Evolutionary conservation across 2,797 vertebrate species (phyloP), one percentile per base, ranked within the genome.

Genomic region (Enteromius argenteus): DNA sequence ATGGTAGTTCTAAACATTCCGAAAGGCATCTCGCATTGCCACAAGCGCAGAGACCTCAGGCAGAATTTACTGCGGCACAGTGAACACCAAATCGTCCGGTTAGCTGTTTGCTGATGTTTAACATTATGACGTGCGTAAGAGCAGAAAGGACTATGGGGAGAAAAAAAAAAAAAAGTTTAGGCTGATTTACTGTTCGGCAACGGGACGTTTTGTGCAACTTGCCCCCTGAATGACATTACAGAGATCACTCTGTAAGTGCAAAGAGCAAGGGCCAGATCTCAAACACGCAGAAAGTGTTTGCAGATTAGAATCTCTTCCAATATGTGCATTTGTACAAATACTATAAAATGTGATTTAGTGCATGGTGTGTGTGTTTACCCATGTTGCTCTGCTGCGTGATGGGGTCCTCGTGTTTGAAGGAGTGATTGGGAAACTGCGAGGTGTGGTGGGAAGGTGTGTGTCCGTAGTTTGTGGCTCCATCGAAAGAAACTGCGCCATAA

Each of bases 321-420:
- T 71, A 68, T 14, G 66, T 46, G 77, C 49, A 62, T 80, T 56
- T 53, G 27, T 76, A 17, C 64, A 81, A 84, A 81, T 56, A 72
- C 76, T 78, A 9, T 21, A 17, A 85, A 83, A 19, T 69, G 53
- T 80, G 30, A 83, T 83, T 81, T 64, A 51, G 17, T 67, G 56
- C 4, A 21, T 39, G 9, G 66, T 35, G 85, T n/a, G 75, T 79
- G 35, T 35, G 83, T 86, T 94, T 96, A 99, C 98, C 97, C 94
- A 99, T 94, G 0, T 96, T 93, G 87, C 95, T 96, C 92, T 98
- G 98, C 91, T 99, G 98, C 78, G 93, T 90, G 80, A 99, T 94
- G 79, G 96, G 91, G 74, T 99, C 98, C 89, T 99, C 98, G 0
- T 99, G 97, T 90, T 99, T 99, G 94, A 99, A 99, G 89, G 97